These are phyloP conservation scores for Tolmerus cingulatus DNA, from an alignment of 2,888 invertebrate genomes.

Conservation along the genomic window DNA sequence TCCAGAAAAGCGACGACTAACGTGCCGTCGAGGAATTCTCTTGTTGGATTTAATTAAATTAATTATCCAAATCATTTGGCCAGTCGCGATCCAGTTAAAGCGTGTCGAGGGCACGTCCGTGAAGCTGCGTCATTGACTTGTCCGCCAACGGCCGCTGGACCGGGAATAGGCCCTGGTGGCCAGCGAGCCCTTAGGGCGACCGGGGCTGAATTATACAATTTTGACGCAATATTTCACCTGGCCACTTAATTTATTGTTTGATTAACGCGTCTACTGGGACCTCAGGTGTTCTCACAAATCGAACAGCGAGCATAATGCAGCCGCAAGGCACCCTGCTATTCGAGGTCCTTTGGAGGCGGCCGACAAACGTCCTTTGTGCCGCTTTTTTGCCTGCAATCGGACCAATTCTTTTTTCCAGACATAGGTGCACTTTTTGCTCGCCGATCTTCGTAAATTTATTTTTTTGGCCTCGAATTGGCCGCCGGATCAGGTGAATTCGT, in stretches of 20 bases:
- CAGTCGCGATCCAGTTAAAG: slow-evolving; percentile 11
- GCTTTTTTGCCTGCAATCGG: not conserved
- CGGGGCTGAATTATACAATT: not conserved
- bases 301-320: not conserved
- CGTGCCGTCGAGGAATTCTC: slow-evolving; percentile 4
- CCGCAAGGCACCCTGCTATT: slow-evolving; percentile 25
- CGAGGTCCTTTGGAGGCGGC: slow-evolving; percentile 20
- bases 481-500: slow-evolving; percentile 20
- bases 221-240: slow-evolving; percentile 23
- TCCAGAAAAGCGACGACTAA: not conserved
- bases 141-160: not conserved
- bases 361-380: slow-evolving; percentile 32
- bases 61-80: slow-evolving; percentile 21
- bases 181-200: not conserved
- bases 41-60: slow-evolving; percentile 37
- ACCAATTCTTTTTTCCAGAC: not conserved
- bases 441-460: not conserved
- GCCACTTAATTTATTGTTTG: slow-evolving; percentile 18
- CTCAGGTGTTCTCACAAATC: not conserved
- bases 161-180: not conserved
- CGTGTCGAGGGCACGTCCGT: slow-evolving; percentile 21
- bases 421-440: slow-evolving; percentile 4
- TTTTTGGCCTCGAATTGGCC: not conserved
- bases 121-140: not conserved
- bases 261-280: slow-evolving; percentile 1